These are phyloP conservation scores for Galagoides demidoff DNA, from an alignment of 2,797 vertebrate species.

Conservation along the genomic window DNA sequence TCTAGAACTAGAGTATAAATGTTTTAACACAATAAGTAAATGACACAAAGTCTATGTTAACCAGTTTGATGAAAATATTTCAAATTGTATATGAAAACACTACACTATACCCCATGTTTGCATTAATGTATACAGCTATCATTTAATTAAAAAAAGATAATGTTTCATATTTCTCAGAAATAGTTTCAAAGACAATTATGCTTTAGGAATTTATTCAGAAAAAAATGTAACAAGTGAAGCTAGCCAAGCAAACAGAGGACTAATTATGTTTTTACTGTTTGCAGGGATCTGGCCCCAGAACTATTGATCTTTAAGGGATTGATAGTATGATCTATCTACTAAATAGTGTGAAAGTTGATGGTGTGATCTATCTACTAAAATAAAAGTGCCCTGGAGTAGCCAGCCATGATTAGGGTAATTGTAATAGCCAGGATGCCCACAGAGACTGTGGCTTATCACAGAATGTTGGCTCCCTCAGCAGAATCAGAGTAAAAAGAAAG, in stretches of 20 bases:
- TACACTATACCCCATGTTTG: no score
- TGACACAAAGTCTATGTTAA: no score
- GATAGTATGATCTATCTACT: not conserved
- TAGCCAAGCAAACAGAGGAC: constrained; percentile 5
- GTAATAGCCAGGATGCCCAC: not conserved
- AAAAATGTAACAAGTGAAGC: constrained; percentile 15
- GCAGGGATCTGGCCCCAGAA: not conserved
- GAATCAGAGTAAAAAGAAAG: not conserved
- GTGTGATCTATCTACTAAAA: not conserved
- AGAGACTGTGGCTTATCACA: not conserved
- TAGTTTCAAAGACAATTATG: constrained; percentile 19
- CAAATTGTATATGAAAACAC: no score
- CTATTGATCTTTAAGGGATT: not conserved
- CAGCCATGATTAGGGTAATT: no score
- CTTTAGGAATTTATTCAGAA: not conserved
- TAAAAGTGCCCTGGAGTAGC: not conserved
- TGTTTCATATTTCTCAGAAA: constrained; percentile 24
- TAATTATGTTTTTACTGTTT: constrained; percentile 8
- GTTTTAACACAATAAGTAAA: no score
- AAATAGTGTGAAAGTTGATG: no score
- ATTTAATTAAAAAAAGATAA: not conserved
- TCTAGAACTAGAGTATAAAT: no score
- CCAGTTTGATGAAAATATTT: no score
- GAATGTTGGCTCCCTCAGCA: not conserved
- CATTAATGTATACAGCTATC: no score